A percentile compares a stretch with the other conserved stretches of the same genome.
These are phyloP conservation scores for Ooceraea biroi DNA, from an alignment of 1,140 invertebrate genomes.

Conservation along the genomic window DNA sequence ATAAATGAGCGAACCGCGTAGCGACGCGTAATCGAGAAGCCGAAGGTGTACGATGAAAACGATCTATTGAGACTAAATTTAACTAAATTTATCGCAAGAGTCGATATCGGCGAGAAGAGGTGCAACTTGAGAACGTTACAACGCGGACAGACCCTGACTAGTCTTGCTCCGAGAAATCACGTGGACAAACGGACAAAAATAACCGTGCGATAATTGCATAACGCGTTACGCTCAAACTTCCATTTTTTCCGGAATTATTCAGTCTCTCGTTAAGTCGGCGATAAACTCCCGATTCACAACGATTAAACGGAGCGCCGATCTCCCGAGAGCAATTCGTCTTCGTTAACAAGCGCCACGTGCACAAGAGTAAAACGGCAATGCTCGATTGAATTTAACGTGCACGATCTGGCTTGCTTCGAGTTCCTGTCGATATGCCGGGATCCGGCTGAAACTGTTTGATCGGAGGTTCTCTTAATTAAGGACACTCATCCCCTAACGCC, in stretches of 20 bases:
- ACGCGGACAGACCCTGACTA: no score
- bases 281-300: neutral
- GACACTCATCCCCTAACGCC: conserved; percentile 39
- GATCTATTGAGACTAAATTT: conserved; percentile 60
- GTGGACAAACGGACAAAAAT: no score
- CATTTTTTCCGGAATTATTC: neutral
- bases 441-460: conserved; percentile 65
- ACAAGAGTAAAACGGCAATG: conserved; percentile 2
- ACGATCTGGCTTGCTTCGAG: conserved; percentile 41
- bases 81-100: no score
- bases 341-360: conserved; percentile 36
- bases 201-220: neutral
- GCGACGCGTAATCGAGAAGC: conserved; percentile 5
- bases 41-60: conserved; percentile 20
- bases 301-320: conserved; percentile 31
- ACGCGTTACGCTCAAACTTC: conserved; percentile 10
- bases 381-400: conserved; percentile 28
- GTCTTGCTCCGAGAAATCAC: no score
- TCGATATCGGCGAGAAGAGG: no score
- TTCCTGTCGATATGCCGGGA: neutral
- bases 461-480: conserved; percentile 66
- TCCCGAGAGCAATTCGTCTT: conserved; percentile 42
- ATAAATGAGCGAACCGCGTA: conserved; percentile 52
- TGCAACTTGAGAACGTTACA: no score
- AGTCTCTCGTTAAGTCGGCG: neutral